Evolutionary conservation across 35 echinoderm and acorn worm species (phyloP), one percentile per base, ranked within the genome.

Genomic region (Diadema setosum): DNA sequence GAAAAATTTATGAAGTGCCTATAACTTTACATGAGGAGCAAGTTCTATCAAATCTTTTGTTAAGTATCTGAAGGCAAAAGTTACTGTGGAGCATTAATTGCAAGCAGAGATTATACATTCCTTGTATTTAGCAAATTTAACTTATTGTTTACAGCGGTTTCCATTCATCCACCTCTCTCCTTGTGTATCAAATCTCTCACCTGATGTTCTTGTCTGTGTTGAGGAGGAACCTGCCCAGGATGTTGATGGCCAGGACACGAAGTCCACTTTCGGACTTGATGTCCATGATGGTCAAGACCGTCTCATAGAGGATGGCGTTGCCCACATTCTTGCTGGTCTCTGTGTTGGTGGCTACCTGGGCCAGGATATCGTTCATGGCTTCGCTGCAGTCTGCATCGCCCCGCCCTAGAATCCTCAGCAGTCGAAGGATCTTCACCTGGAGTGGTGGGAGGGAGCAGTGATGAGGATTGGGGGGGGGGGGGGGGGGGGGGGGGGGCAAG

Each of bases 241-340:
- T 99, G 50, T 99, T 98, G 70, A 99, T 87, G 67, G 96, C 96
- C 24, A 99, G 84, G 0, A 99, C 96, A 58, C 96, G 29, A 18
- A 99, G 93, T 57, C 96, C 96, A 64, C 96, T 99, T 45, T 99
- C 93, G 14, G 96, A 99, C 41, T 95, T 99, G 70, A 99, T 99
- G 82, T 99, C 96, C 96, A 99, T 99, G 64, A 99, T 99, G 35
- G 85, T 85, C 48, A 99, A 83, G 4, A 99, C 96, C 17, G 96
- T 99, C 83, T 99, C 96, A 52, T 99, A 99, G 27, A 99, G 92
- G 86, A 99, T 99, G 32, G 96, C 96, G 52, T 99, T 99, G 83
- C 96, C 96, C 27, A 99, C 96, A 56, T 99, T 99, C 78, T 99
- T 99, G 81, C 96, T 99, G 23, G 96, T 99, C 61, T 99, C 96